A percentile compares a stretch with the other conserved stretches of the same genome.
phyloP scores from a whole-genome alignment of 2,797 vertebrate species.

The Emys orbicularis region DNA sequence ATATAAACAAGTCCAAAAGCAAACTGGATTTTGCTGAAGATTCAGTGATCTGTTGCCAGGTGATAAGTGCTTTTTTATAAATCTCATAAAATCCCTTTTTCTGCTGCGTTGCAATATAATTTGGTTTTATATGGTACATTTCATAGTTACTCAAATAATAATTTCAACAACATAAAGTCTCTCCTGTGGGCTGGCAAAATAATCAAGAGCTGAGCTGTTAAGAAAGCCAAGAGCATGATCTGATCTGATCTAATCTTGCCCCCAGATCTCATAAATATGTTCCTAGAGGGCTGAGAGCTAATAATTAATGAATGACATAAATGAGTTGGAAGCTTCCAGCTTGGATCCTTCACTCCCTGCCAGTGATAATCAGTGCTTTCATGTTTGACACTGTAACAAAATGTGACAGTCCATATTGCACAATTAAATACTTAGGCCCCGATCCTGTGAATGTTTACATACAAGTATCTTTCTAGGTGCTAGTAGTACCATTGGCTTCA shows the following conservation, averaged over 20 bases:
- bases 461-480: fast-evolving
- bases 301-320: slow-evolving; percentile 44
- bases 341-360: background rate
- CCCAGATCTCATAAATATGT: slow-evolving; percentile 16
- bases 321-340: slow-evolving; percentile 3
- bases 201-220: slow-evolving; percentile 51
- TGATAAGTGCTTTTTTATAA: slow-evolving; percentile 48
- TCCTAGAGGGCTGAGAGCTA: slow-evolving; percentile 32
- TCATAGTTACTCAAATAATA: slow-evolving; percentile 20
- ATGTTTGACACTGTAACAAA: background rate
- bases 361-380: background rate
- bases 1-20: slow-evolving; percentile 25
- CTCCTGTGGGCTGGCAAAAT: slow-evolving; percentile 35
- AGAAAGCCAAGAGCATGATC: background rate
- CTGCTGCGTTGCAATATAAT: background rate
- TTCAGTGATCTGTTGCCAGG: slow-evolving; percentile 40
- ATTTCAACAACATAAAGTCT: slow-evolving; percentile 35
- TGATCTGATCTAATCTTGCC: slow-evolving; percentile 12
- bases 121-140: slow-evolving; percentile 33
- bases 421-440: background rate
- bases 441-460: background rate
- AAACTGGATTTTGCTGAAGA: background rate
- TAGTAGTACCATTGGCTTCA: background rate
- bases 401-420: background rate
- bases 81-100: slow-evolving; percentile 13